Conservation (phyloP, 1,140 invertebrate genomes). For the Trichomalopsis sarcophagae region DNA sequence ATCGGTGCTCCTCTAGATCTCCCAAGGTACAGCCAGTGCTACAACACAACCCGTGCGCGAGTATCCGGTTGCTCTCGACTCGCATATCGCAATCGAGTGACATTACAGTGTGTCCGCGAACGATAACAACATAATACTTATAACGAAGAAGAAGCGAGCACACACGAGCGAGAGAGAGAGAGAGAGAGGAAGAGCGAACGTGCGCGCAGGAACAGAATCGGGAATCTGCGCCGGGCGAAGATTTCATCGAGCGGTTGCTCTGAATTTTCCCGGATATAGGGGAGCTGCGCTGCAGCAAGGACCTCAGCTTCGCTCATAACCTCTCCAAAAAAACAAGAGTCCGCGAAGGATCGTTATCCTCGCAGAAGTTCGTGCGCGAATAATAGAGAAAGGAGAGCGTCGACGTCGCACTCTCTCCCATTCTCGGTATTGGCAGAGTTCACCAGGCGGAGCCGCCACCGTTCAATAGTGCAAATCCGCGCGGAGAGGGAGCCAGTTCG, state of each 20-base stretch:
- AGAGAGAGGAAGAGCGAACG: neutral
- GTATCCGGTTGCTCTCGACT: neutral
- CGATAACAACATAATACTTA: neutral
- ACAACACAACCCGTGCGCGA: neutral
- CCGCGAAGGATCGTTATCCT: neutral
- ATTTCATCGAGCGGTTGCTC: neutral
- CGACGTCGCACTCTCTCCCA: neutral
- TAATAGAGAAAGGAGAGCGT: neutral
- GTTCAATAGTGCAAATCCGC: neutral
- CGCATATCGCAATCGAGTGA: neutral
- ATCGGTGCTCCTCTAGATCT: neutral
- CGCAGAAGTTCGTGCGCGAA: neutral
- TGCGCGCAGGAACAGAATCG: neutral
- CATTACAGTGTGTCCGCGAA: no score
- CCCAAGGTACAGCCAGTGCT: neutral
- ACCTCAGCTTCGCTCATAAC: neutral
- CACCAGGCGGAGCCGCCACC: neutral
- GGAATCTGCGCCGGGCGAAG: constrained; percentile 13
- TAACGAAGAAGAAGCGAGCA: neutral
- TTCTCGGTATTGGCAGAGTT: neutral
- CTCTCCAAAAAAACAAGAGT: neutral
- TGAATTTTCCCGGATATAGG: neutral
- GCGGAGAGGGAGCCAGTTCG: no score
- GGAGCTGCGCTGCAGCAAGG: neutral
- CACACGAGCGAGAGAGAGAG: neutral